Percentiles rank a stretch among this genome's conserved stretches.
Evolutionary conservation across 2,888 invertebrate species (phyloP).

Genomic region (Ecliptopera silaceata): DNA sequence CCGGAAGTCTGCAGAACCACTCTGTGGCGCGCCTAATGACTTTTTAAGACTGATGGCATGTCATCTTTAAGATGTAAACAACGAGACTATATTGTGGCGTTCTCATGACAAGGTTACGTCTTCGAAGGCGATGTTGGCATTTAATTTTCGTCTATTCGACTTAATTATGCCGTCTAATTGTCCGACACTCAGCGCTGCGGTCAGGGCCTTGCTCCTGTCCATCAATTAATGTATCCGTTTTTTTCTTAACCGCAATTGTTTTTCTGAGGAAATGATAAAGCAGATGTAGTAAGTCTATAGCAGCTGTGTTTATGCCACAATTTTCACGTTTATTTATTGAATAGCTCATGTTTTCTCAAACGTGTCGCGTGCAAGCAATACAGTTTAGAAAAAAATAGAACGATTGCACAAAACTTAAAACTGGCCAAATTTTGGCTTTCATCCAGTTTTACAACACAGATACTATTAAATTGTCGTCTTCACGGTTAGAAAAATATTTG

Average conservation of each 20-base stretch:
- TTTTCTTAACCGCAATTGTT: slow-evolving; percentile 69
- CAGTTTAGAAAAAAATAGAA: slow-evolving; percentile 77
- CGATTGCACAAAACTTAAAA: slow-evolving; percentile 80
- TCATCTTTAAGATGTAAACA: slow-evolving; percentile 50
- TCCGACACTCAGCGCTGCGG: slow-evolving; percentile 55
- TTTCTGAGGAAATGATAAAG: slow-evolving; percentile 62
- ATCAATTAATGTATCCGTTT: slow-evolving; percentile 80
- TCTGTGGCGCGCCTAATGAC: slow-evolving; percentile 55
- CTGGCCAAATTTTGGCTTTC: slow-evolving; percentile 70
- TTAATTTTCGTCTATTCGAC: slow-evolving; percentile 37
- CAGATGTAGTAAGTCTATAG: slow-evolving; percentile 61
- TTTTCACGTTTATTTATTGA: slow-evolving; percentile 4
- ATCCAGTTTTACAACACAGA: slow-evolving; percentile 70
- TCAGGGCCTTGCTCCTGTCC: slow-evolving; percentile 69
- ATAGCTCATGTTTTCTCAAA: slow-evolving; percentile 41
- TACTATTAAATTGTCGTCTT: slow-evolving; percentile 70
- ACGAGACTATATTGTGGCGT: slow-evolving; percentile 37
- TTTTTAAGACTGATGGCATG: slow-evolving; percentile 53
- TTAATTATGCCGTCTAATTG: slow-evolving; percentile 55
- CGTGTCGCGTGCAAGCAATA: slow-evolving; percentile 69
- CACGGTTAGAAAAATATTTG: slow-evolving; percentile 49
- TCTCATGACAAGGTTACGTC: slow-evolving; percentile 48
- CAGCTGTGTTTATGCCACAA: slow-evolving; percentile 42
- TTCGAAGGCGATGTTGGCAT: slow-evolving; percentile 36
- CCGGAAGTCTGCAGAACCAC: slow-evolving; percentile 61